Percentiles rank a stretch among this genome's conserved stretches.
Evolutionary conservation across 2,113 vertebrate genomes (phyloP).

Genomic region (Ursus arctos): DNA sequence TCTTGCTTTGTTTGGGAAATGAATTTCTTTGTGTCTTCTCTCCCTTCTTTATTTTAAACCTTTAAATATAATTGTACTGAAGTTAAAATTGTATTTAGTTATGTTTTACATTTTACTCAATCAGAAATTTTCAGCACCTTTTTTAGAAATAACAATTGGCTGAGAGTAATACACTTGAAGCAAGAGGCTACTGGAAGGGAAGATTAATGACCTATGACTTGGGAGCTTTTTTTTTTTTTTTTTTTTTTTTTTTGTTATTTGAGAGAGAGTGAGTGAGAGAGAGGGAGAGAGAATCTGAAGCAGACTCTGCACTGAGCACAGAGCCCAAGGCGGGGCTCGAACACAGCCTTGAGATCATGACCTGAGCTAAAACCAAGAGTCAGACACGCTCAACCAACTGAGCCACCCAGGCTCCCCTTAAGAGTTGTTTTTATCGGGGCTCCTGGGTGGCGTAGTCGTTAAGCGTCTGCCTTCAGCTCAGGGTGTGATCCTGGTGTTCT

Average conservation of each 20-base stretch:
- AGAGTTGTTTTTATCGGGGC: conserved; percentile 22
- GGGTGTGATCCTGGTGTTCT: too few relatives aligned
- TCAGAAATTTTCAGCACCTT: conserved; percentile 32
- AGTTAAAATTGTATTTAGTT: conserved; percentile 29
- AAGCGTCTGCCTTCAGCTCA: too few relatives aligned
- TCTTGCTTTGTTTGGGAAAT: conserved; percentile 41
- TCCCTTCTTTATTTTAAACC: conserved; percentile 32
- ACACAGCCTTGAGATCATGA: background rate
- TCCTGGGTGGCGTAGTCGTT: too few relatives aligned
- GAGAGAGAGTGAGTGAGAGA: too few relatives aligned
- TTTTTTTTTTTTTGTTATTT: background rate
- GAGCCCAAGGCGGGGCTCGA: background rate
- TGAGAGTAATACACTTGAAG: conserved; percentile 35
- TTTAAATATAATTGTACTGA: background rate
- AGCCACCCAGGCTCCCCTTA: background rate
- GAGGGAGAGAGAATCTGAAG: background rate
- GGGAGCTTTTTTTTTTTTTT: background rate
- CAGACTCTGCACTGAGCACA: background rate
- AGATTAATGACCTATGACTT: conserved; percentile 18
- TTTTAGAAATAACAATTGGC: conserved; percentile 11
- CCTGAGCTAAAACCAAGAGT: background rate
- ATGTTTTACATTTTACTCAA: background rate
- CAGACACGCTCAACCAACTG: background rate
- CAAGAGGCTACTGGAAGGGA: background rate
- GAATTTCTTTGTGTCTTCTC: background rate